These are phyloP conservation scores for Auanema freiburgensis DNA, from an alignment of 2,888 invertebrate genomes.

Conservation along the genomic window DNA sequence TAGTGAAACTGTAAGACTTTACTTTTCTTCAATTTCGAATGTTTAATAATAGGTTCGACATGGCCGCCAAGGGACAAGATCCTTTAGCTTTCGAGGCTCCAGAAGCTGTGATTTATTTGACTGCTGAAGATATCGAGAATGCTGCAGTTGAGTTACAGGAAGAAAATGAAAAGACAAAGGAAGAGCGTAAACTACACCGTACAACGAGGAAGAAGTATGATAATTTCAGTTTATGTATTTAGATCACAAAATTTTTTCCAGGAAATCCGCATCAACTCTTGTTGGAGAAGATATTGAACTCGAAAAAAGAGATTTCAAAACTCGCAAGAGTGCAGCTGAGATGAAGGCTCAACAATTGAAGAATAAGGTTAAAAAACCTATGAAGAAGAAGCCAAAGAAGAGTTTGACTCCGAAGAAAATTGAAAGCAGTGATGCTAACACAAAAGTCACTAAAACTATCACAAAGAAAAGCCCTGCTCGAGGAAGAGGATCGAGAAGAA, in stretches of 20 bases:
- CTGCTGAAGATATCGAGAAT: not conserved
- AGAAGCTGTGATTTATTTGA: not conserved
- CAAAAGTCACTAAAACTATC: not conserved
- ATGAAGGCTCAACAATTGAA: not conserved
- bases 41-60: conserved; percentile 38
- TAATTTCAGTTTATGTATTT: no score
- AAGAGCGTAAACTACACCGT: conserved; percentile 6
- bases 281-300: no score
- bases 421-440: not conserved
- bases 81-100: conserved; percentile 34
- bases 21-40: not conserved
- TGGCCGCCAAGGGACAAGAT: conserved; percentile 37
- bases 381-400: conserved; percentile 1
- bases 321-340: not conserved
- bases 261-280: no score
- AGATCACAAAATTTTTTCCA: no score
- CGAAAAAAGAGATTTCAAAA: conserved; percentile 2
- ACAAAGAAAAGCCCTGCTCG: not conserved
- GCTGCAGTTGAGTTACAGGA: not conserved
- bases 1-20: conserved; percentile 34
- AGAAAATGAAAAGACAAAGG: conserved; percentile 4
- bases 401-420: not conserved
- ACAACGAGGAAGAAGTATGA: not conserved
- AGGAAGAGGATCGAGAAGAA: not conserved
- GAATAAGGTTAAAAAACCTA: not conserved